Evolutionary conservation across 2,888 invertebrate genomes (phyloP), one percentile per base, ranked within the genome.

Genomic region (Ophioninae sp.): DNA sequence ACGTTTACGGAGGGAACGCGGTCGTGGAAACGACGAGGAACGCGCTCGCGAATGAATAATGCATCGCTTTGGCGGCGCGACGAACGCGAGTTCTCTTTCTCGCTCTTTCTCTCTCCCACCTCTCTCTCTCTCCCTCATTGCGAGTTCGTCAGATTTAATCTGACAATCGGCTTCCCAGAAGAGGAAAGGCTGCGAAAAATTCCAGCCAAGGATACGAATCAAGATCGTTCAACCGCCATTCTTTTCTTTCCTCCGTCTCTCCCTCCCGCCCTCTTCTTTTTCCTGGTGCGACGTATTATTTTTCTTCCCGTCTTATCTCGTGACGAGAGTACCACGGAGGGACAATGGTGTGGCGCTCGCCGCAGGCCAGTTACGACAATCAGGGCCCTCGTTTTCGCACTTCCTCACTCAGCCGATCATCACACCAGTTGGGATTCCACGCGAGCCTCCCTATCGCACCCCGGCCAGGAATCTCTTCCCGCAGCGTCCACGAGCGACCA

Each of bases 101-200:
- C 68, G 61, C 69, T 59, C 63, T 67, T 8, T 8, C 74, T 75
- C 68, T 67, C 41, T 13, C 63, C 78, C 63, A 59, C 51, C 69
- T 44, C 59, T 64, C 37, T 64, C 17, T 64, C 37, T 80, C 75
- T 69, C 69, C 37, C 69, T 74, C 44, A 75, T 73, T 58, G 68
- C 78, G 77, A 87, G 86, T 88, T 85, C 86, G 85, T 89, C 85
- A 87, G 87, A 88, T 87, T 89, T 87, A 88, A 90, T 89, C 88
- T 87, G 85, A 85, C 85, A 77, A 88, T 88, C 88, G 88, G 85
- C 85, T 88, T 89, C 87, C 86, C 86, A 88, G 90, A 90, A 90
- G 87, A 87, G 88, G 89, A 89, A 89, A 90, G 87, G 87, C 87
- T 88, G 87, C 86, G 88, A 87, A 88, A 88, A 87, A 88, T 89